Base-by-base conservation (phyloP, 2,888 invertebrate species). In the Magallana nippona region DNA sequence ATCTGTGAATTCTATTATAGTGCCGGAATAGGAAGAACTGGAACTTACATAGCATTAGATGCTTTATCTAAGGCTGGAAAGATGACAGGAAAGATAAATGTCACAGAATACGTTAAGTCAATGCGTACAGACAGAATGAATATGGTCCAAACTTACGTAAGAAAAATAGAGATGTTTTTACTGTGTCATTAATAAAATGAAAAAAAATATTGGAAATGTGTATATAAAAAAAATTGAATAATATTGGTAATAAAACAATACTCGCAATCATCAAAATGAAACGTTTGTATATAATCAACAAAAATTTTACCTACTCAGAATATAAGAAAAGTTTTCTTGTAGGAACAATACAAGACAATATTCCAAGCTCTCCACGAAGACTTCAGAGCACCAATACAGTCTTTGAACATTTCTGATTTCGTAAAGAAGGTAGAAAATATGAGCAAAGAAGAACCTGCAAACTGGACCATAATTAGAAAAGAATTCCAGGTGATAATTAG, bases 401-500 rank as follows among this genome's bases (percentile, higher is more conserved):
- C 2, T 15, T 13, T 27, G 1, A 71, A 11, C 11, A 11, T 27
- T 27, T 11, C 19, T 10, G 71, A 71, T 2, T 71, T 27, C 17
- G 13, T 32, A 15, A 27, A 22, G 15, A 13, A 2, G 17, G 10
- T 32, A 15, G 71, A 71, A 71, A 71, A 22, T 32, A 71, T 27
- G 71, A 71, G 13, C 10, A 71, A 2, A 1, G 71, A 71, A 15
- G 15, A 71, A 71, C 71, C 71, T 13, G 71, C 71, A 10, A 71
- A 71, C 15, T 32, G 32, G 71, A 71, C 27, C 13, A 17, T 27
- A 13, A 22, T 71, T 0, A 22, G 27, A 3, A 27, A 71, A 11
- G 71, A 71, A 71, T 71, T 32, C 15, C 71, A 71, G 71, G 71
- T 71, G 2, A 32, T n/a, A n/a, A n/a, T n/a, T n/a, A n/a, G n/a